Conservation (phyloP, 2,113 vertebrate species). For the Oncorhynchus nerka region DNA sequence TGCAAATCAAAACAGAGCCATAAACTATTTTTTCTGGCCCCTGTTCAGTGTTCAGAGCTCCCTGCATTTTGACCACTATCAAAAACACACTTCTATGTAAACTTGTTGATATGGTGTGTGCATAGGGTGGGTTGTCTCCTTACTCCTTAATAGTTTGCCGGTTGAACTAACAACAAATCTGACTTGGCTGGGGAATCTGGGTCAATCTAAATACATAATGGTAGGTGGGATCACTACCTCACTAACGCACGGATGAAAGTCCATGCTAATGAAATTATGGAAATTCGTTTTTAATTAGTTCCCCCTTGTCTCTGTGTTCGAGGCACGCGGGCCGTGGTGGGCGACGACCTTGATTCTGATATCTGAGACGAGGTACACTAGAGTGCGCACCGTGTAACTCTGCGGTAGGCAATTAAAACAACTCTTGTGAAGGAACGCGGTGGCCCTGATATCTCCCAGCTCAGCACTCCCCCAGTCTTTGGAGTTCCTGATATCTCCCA, state of each 20-base stretch:
- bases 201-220: constrained; percentile 27
- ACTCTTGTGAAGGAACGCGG: constrained; percentile 8
- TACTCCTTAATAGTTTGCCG: constrained; percentile 14
- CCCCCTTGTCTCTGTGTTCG: constrained; percentile 43
- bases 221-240: constrained; percentile 18
- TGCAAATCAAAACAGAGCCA: not conserved
- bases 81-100: not conserved
- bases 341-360: constrained; percentile 32
- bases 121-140: not conserved
- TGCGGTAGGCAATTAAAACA: constrained; percentile 23
- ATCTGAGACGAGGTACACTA: constrained; percentile 10
- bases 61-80: too few species aligned
- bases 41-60: not conserved
- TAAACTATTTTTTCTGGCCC: not conserved
- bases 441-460: constrained; percentile 2
- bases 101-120: not conserved
- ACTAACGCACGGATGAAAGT: constrained; percentile 53
- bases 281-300: constrained; percentile 63
- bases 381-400: not conserved
- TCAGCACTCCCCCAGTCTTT: not conserved
- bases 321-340: constrained; percentile 17
- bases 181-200: constrained; percentile 29
- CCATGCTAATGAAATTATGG: constrained; percentile 66
- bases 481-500: constrained; percentile 6
- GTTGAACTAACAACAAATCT: constrained; percentile 35